A percentile compares a stretch with the other conserved stretches of the same genome.
phyloP scores from a whole-genome alignment of 2,888 invertebrate genomes.

The Rhyacophila evoluta region DNA sequence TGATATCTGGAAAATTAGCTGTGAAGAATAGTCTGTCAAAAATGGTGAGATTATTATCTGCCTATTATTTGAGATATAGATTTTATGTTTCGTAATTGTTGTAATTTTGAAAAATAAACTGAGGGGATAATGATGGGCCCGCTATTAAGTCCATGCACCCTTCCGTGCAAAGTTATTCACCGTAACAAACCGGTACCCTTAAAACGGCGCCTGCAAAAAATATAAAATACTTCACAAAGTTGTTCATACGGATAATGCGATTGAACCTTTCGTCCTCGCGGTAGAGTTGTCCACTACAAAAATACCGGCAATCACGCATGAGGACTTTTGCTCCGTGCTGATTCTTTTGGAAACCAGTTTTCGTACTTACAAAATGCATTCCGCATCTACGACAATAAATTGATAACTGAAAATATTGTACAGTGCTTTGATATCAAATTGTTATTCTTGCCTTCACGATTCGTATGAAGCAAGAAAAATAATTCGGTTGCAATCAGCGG shows the following conservation, averaged over 20 bases:
- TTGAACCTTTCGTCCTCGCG: slow-evolving; percentile 9
- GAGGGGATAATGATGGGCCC: neutral
- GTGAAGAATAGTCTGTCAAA: no score
- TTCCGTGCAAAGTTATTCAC: neutral
- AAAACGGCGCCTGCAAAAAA: neutral
- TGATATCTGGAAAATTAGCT: no score
- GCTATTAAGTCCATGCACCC: neutral
- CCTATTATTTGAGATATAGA: no score
- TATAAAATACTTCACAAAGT: neutral
- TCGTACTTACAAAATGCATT: neutral
- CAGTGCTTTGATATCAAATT: no score
- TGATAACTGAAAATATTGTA: neutral
- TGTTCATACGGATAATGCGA: neutral
- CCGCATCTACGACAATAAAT: slow-evolving; percentile 9
- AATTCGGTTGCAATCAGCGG: no score
- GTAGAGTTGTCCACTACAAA: neutral
- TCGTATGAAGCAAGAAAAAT: no score
- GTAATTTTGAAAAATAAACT: neutral
- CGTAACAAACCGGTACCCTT: neutral
- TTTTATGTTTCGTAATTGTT: no score
- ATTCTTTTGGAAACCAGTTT: neutral
- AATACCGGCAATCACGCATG: neutral
- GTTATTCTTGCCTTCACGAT: no score
- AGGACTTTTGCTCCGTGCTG: slow-evolving; percentile 5
- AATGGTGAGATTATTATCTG: no score